These are phyloP conservation scores for Apis laboriosa DNA, from an alignment of 1,140 invertebrate species.

Conservation along the genomic window DNA sequence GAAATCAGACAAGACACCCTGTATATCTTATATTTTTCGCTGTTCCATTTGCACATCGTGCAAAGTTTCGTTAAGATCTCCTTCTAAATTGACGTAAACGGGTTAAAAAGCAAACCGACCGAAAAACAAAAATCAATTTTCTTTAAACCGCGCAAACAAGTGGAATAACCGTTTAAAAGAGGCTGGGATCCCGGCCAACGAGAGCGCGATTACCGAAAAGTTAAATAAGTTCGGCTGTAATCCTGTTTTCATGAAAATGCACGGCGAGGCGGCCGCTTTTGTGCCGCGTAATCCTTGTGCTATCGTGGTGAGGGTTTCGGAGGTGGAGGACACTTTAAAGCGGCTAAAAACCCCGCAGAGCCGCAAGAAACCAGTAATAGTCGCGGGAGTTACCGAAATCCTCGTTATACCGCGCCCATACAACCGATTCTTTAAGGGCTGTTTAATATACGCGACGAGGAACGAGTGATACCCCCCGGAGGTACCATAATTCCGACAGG, in stretches of 20 bases:
- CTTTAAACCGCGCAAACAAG: background rate
- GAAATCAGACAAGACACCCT: no score
- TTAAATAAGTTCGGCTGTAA: conserved; percentile 42
- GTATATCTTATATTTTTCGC: no score
- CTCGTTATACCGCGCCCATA: conserved; percentile 2
- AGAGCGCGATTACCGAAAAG: conserved; percentile 27
- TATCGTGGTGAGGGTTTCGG: background rate
- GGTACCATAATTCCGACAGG: background rate
- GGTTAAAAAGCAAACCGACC: no score
- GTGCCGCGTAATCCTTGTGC: conserved; percentile 31
- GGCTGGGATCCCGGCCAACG: no score
- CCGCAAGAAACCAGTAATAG: conserved; percentile 32
- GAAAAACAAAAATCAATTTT: conserved; percentile 5
- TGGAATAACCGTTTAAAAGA: background rate
- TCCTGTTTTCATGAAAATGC: conserved; percentile 46
- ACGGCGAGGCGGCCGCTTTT: conserved; percentile 24
- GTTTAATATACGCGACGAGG: conserved; percentile 12
- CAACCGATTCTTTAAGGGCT: conserved; percentile 25
- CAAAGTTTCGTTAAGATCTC: no score
- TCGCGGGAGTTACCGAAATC: conserved; percentile 29
- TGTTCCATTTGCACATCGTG: no score
- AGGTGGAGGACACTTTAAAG: conserved; percentile 21
- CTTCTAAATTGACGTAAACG: no score
- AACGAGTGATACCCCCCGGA: background rate
- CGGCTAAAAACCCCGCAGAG: conserved; percentile 16